A percentile compares a stretch with the other conserved stretches of the same genome.
Evolutionary conservation across 2,797 vertebrate species (phyloP).

Genomic region (Lithobates sylvaticus): DNA sequence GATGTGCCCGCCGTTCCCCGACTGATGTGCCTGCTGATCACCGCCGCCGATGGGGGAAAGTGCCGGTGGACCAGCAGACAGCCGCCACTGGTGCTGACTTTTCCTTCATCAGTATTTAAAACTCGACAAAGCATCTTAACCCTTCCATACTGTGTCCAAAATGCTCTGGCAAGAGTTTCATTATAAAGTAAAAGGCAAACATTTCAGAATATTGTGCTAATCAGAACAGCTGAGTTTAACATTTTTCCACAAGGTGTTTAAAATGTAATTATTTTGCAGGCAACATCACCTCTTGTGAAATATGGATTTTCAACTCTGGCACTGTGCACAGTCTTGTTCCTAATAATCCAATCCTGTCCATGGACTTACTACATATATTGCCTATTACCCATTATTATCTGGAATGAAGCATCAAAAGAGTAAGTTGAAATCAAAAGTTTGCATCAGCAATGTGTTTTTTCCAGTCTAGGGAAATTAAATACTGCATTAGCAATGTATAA

Average conservation of each 20-base stretch:
- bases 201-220: no score
- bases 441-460: not conserved
- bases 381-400: conserved; percentile 89
- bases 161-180: not conserved
- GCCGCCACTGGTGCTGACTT: no score
- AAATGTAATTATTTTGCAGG: conserved; percentile 74
- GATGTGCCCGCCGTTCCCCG: no score
- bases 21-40: no score
- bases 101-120: no score
- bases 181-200: not conserved
- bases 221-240: not conserved
- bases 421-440: conserved; percentile 76
- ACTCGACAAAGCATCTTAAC: no score
- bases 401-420: conserved; percentile 92
- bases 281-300: conserved; percentile 62
- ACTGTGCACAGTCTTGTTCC: conserved; percentile 79
- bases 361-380: conserved; percentile 94
- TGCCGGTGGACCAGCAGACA: no score
- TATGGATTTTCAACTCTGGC: conserved; percentile 76
- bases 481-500: not conserved
- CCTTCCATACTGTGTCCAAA: not conserved
- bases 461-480: not conserved
- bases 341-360: conserved; percentile 89
- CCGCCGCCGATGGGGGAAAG: no score
- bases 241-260: not conserved